phyloP scores from a whole-genome alignment of 2,888 invertebrate species.

The Bombyx huttoni region DNA sequence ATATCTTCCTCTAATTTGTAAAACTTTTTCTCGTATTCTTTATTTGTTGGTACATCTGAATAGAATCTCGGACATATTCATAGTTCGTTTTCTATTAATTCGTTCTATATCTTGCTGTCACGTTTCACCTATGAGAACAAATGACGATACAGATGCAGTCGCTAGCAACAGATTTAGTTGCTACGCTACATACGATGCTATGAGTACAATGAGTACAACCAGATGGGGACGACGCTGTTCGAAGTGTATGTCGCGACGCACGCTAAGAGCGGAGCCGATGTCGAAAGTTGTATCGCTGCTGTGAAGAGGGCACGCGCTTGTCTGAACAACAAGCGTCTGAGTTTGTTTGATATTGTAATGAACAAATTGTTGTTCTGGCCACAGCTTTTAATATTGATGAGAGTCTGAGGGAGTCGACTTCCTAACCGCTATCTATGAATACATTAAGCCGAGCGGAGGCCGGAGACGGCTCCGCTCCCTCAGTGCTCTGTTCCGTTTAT shows the following conservation, averaged over 20 bases:
- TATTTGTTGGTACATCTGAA: too few relatives aligned
- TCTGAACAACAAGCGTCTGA: slow-evolving; percentile 8
- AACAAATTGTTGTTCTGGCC: slow-evolving; percentile 22
- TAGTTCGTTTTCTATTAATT: too few relatives aligned
- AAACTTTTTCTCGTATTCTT: too few relatives aligned
- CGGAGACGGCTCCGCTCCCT: slow-evolving; percentile 10
- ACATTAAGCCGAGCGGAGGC: slow-evolving; percentile 15
- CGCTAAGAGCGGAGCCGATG: not conserved
- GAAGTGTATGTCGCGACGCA: not conserved
- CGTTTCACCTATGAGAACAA: too few relatives aligned
- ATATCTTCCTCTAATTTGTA: too few relatives aligned
- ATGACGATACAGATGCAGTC: not conserved
- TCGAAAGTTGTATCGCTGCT: not conserved
- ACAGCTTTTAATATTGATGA: slow-evolving; percentile 24
- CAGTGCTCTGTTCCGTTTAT: slow-evolving; percentile 19
- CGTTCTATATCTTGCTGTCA: too few relatives aligned
- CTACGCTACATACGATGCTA: not conserved
- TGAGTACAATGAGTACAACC: not conserved
- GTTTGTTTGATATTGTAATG: slow-evolving; percentile 19
- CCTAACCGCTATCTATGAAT: slow-evolving; percentile 29
- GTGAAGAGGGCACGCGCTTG: slow-evolving; percentile 1
- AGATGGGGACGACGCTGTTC: not conserved
- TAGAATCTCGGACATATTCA: too few relatives aligned
- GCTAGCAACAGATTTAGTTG: not conserved
- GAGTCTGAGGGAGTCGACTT: slow-evolving; percentile 11